phyloP scores from a whole-genome alignment of 2,797 vertebrate species.

The Allobates femoralis region DNA sequence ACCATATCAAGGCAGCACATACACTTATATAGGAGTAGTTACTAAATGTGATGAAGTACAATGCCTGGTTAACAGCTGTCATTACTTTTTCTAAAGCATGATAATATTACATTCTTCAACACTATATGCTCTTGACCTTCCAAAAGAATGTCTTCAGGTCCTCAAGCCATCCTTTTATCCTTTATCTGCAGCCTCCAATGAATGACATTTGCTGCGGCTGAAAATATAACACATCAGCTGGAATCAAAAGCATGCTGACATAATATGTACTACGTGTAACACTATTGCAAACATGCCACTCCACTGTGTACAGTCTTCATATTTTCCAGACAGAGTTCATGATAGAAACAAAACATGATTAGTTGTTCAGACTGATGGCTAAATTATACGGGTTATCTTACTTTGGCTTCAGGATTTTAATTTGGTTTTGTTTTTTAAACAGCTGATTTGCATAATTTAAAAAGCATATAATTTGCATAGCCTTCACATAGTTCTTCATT shows the following conservation, averaged over 20 bases:
- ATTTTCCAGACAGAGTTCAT: constrained; percentile 6
- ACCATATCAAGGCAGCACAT: constrained; percentile 32
- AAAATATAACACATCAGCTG: constrained; percentile 57
- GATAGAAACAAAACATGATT: background rate
- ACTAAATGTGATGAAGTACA: constrained; percentile 34
- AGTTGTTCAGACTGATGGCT: constrained; percentile 6
- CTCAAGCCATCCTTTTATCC: constrained; percentile 60
- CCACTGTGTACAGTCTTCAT: constrained; percentile 11
- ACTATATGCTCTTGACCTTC: constrained; percentile 60
- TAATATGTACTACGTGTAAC: constrained; percentile 52
- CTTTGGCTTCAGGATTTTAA: background rate
- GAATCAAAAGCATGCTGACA: constrained; percentile 60
- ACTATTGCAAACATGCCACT: constrained; percentile 30
- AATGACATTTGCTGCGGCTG: constrained; percentile 54
- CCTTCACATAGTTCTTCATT: background rate
- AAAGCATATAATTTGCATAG: background rate
- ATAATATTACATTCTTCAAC: constrained; percentile 61
- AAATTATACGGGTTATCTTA: background rate
- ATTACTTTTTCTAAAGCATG: constrained; percentile 58
- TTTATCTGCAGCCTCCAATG: constrained; percentile 57
- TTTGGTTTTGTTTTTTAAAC: background rate
- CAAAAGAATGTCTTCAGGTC: constrained; percentile 63
- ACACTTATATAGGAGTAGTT: constrained; percentile 36
- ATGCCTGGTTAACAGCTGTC: constrained; percentile 50
- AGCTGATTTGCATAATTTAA: background rate